phyloP scores from a whole-genome alignment of 2,113 vertebrate species.

The Sylvilagus bachmani region DNA sequence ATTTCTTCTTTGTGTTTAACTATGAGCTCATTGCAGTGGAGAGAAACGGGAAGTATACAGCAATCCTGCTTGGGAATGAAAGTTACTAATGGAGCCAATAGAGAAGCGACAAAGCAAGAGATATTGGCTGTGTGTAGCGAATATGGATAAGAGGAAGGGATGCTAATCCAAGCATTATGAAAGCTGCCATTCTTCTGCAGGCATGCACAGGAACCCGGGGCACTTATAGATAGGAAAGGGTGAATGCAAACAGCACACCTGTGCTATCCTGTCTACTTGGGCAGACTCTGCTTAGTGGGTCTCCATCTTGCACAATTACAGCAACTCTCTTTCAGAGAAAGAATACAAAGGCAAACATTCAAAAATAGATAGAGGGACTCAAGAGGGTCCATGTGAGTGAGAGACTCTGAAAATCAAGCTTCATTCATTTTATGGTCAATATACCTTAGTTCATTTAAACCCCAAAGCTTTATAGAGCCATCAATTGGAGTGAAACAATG shows the following conservation, averaged over 20 bases:
- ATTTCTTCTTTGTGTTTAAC: not conserved
- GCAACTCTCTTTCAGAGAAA: not conserved
- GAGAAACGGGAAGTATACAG: not conserved
- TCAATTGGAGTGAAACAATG: not conserved
- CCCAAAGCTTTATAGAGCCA: not conserved
- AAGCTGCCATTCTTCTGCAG: not conserved
- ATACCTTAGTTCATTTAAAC: not conserved
- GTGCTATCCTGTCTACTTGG: not conserved
- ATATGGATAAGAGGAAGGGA: not conserved
- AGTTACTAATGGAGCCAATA: not conserved
- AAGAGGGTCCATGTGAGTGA: not conserved
- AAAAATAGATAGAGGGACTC: not conserved
- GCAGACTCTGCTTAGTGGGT: not conserved
- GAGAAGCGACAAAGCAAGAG: not conserved
- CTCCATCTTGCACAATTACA: not conserved
- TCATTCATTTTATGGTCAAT: slow-evolving; percentile 9
- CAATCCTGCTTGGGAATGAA: not conserved
- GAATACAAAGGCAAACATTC: not conserved
- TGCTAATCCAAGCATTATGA: not conserved
- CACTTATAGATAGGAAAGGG: not conserved
- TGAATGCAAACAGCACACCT: not conserved
- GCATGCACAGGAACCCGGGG: not conserved
- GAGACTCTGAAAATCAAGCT: not conserved
- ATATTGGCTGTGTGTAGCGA: not conserved
- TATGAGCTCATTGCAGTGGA: not conserved